A percentile compares a stretch with the other conserved stretches of the same genome.
Conservation (phyloP, 2,113 vertebrate genomes). For the Ia io region DNA sequence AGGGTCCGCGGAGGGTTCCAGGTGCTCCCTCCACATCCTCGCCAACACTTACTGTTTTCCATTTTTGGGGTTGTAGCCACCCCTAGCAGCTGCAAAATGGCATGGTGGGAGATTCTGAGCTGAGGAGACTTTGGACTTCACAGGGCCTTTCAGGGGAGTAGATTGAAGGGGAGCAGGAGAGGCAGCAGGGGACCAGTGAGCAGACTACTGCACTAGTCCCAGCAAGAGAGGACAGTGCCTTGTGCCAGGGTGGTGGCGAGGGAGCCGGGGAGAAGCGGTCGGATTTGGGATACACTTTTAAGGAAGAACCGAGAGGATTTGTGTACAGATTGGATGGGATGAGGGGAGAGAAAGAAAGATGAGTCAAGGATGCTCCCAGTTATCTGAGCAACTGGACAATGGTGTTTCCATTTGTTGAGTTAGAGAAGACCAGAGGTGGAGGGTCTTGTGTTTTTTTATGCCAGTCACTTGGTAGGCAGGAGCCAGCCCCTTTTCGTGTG, state of each 20-base stretch:
- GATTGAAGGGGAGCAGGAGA: neutral
- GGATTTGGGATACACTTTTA: neutral
- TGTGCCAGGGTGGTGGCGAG: fast-evolving
- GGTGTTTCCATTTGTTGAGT: neutral
- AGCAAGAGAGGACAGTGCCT: neutral
- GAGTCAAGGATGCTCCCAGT: fast-evolving
- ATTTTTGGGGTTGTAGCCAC: fast-evolving
- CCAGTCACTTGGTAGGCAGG: neutral
- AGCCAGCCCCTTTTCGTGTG: neutral
- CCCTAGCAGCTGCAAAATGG: fast-evolving
- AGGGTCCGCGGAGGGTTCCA: fast-evolving
- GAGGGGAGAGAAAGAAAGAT: neutral
- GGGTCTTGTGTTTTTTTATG: neutral
- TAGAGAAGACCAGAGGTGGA: fast-evolving
- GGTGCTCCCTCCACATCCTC: fast-evolving
- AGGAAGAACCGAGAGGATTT: neutral
- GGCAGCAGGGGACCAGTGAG: neutral
- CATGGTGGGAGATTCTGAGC: neutral
- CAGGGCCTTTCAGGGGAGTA: neutral
- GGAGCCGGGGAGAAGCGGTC: fast-evolving
- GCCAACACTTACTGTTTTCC: fast-evolving
- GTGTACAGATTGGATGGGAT: neutral
- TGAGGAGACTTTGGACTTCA: neutral
- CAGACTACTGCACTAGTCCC: fast-evolving
- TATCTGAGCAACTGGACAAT: fast-evolving